These are phyloP conservation scores for Lonchura striata DNA, from an alignment of 2,113 vertebrate species.

Conservation along the genomic window DNA sequence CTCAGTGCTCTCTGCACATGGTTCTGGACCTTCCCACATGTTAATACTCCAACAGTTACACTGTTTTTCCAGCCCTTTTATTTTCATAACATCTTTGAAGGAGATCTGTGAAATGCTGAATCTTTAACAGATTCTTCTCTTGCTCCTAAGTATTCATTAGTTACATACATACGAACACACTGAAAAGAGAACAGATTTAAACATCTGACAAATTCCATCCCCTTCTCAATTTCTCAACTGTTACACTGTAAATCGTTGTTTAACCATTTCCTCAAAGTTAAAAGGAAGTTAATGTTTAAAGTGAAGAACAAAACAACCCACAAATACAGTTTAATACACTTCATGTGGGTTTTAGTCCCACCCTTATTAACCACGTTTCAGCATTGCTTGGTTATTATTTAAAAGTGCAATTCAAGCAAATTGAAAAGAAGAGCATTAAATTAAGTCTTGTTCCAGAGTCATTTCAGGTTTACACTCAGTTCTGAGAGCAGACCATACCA, in stretches of 20 bases:
- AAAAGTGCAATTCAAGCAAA: not conserved
- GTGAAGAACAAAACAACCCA: not conserved
- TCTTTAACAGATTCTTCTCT: conserved; percentile 43
- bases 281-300: conserved; percentile 18
- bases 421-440: not conserved
- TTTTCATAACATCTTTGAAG: conserved; percentile 36
- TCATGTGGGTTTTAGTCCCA: not conserved
- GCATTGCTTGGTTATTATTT: not conserved
- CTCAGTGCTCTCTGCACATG: not conserved
- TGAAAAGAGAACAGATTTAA: conserved; percentile 38
- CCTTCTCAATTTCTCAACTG: conserved; percentile 35
- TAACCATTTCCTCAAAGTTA: conserved; percentile 27
- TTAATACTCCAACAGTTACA: conserved; percentile 16
- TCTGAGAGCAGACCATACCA: not conserved
- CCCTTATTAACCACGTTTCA: not conserved
- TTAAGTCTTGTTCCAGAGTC: not conserved
- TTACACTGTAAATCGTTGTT: conserved; percentile 6
- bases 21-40: not conserved
- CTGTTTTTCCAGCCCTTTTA: conserved; percentile 27
- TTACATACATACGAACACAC: not conserved
- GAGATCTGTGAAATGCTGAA: conserved; percentile 19
- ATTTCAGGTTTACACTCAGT: not conserved
- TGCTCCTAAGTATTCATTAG: conserved; percentile 20
- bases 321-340: not conserved
- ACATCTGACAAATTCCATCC: conserved; percentile 51